Conservation (phyloP, 1,140 invertebrate species). For the Hestina assimilis region DNA sequence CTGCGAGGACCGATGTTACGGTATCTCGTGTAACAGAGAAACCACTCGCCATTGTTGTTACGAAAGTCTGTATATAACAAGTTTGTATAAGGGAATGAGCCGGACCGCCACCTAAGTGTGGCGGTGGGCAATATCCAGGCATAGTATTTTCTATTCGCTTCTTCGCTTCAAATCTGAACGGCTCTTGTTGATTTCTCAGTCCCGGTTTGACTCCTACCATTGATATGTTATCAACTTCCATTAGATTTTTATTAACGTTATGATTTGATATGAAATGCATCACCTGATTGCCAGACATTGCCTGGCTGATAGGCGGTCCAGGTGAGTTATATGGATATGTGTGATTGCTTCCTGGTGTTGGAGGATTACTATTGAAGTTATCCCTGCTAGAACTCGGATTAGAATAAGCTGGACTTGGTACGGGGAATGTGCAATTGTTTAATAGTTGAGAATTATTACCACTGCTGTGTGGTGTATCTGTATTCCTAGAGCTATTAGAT, state of each 20-base stretch:
- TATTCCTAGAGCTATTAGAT: slow-evolving; percentile 68
- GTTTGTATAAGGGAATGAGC: slow-evolving; percentile 63
- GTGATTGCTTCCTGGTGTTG: slow-evolving; percentile 59
- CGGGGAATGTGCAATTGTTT: slow-evolving; percentile 60
- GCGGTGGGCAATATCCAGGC: slow-evolving; percentile 73
- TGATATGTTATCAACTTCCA: slow-evolving; percentile 75
- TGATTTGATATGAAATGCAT: slow-evolving; percentile 76
- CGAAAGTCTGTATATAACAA: slow-evolving; percentile 68
- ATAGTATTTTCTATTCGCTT: slow-evolving; percentile 60
- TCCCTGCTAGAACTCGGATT: slow-evolving; percentile 64
- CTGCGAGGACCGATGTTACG: slow-evolving; percentile 87
- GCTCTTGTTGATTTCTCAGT: slow-evolving; percentile 50
- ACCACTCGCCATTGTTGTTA: slow-evolving; percentile 88
- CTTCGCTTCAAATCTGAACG: slow-evolving; percentile 46
- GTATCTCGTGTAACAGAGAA: slow-evolving; percentile 86
- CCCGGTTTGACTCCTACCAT: slow-evolving; percentile 66
- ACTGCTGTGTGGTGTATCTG: slow-evolving; percentile 70
- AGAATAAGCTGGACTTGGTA: slow-evolving; percentile 68
- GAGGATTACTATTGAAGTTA: slow-evolving; percentile 64
- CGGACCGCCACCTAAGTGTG: slow-evolving; percentile 60
- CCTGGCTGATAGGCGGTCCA: slow-evolving; percentile 50
- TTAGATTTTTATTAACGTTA: slow-evolving; percentile 73
- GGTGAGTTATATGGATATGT: slow-evolving; percentile 64
- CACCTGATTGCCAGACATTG: slow-evolving; percentile 61
- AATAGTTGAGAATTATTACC: slow-evolving; percentile 60